Evolutionary conservation across 2,797 vertebrate genomes (phyloP), one percentile per base, ranked within the genome.

Genomic region (Lateolabrax maculatus): DNA sequence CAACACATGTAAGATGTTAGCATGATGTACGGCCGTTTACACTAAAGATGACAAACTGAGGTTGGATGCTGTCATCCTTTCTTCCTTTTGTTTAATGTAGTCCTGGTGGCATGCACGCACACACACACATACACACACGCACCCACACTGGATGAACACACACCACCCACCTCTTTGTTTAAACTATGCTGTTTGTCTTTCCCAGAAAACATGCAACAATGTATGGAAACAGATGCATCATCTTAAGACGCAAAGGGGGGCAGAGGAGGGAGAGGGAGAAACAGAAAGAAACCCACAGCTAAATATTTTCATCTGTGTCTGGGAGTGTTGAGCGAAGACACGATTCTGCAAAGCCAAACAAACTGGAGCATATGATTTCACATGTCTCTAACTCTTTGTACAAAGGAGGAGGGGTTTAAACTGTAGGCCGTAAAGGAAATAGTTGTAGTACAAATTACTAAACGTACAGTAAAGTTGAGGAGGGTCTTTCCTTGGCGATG

Each of bases 151-250:
- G 66, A 88, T 68, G 74, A 79, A 68, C 77, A 57, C 79, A 79
- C 78, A 77, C 89, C 87, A 89, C 86, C 85, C 84, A 84, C 71
- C 69, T 90, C 86, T 90, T 88, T 93, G 88, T 94, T 92, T 92
- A 91, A 94, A 93, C 79, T 82, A 80, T 67, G 49, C 82, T 91
- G 86, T 90, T 94, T 93, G 86, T 91, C 87, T 91, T 81, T 79
- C 82, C 91, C 90, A 90, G 86, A 84, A 92, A 94, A 91, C 92
- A 94, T 80, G 87, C 84, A 92, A 83, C 91, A 89, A 94, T 85
- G 88, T 93, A 94, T 95, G 92, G 93, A 95, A 95, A 95, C 90
- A 94, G 90, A 93, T 93, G 87, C 57, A 70, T 95, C 93, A 94
- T 95, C 84, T 84, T 81, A 39, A 77, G 68, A 74, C 25, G 49